Conservation (phyloP, 2,888 invertebrate genomes). For the Melangyna quadrimaculata region DNA sequence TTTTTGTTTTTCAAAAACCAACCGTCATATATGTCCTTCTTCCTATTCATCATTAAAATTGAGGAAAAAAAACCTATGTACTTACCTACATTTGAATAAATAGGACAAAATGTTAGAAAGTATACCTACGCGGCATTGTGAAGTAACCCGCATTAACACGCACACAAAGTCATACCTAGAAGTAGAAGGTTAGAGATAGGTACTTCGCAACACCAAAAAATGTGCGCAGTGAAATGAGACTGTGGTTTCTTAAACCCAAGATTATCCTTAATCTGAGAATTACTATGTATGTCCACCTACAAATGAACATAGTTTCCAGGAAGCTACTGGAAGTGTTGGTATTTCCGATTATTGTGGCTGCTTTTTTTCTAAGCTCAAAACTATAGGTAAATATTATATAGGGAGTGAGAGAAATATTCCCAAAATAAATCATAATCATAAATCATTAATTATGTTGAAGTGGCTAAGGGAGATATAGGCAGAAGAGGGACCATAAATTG, state of each 20-base stretch:
- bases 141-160: neutral
- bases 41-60: conserved; percentile 45
- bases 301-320: conserved; percentile 35
- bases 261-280: conserved; percentile 28
- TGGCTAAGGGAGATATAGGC: neutral
- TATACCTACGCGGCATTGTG: conserved; percentile 7
- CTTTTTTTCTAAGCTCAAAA: neutral
- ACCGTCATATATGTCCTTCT: conserved; percentile 68
- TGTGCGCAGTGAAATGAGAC: conserved; percentile 21
- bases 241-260: conserved; percentile 50
- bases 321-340: conserved; percentile 29
- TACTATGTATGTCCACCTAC: neutral
- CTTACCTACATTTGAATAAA: conserved; percentile 61
- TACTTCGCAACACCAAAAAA: conserved; percentile 37
- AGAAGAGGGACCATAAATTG: neutral
- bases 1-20: conserved; percentile 41
- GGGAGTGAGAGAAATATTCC: conserved; percentile 2
- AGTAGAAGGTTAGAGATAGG: too few relatives aligned
- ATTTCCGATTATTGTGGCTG: conserved; percentile 16
- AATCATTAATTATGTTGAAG: conserved; percentile 46
- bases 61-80: neutral
- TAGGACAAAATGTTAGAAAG: conserved; percentile 58
- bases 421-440: too few relatives aligned
- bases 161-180: neutral
- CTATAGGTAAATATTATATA: too few relatives aligned